Evolutionary conservation across 2,888 invertebrate genomes (phyloP).

Genomic region (Hedya salicella): DNA sequence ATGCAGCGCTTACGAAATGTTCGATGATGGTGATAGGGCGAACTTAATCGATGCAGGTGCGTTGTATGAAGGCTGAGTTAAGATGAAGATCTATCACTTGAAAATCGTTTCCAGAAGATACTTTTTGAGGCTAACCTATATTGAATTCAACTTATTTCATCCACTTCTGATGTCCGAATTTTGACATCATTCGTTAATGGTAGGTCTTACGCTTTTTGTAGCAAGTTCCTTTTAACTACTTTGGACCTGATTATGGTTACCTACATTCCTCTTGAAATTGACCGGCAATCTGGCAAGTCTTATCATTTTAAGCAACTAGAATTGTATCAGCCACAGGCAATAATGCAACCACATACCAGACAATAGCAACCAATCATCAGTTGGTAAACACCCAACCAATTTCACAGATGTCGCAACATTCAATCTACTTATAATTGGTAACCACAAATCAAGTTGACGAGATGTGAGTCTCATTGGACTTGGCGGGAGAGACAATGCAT

Average conservation of each 20-base stretch:
- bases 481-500: slow-evolving; percentile 34
- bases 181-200: too few relatives aligned
- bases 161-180: too few relatives aligned
- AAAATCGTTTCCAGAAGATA: background rate
- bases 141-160: too few relatives aligned
- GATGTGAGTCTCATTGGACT: slow-evolving; percentile 31
- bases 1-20: slow-evolving; percentile 14
- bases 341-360: slow-evolving; percentile 37
- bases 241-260: background rate
- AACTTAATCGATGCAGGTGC: slow-evolving; percentile 3
- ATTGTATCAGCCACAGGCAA: slow-evolving; percentile 27
- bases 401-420: slow-evolving; percentile 40
- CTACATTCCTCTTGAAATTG: background rate
- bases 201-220: too few relatives aligned
- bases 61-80: background rate
- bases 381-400: slow-evolving; percentile 36
- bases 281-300: background rate
- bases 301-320: slow-evolving; percentile 7
- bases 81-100: background rate
- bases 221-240: too few relatives aligned
- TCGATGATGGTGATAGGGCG: slow-evolving; percentile 7
- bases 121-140: too few relatives aligned
- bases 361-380: slow-evolving; percentile 36
- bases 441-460: slow-evolving; percentile 43
- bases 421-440: slow-evolving; percentile 43